Evolutionary conservation across 2,113 vertebrate genomes (phyloP), one percentile per base, ranked within the genome.

Genomic region (Podiceps cristatus): DNA sequence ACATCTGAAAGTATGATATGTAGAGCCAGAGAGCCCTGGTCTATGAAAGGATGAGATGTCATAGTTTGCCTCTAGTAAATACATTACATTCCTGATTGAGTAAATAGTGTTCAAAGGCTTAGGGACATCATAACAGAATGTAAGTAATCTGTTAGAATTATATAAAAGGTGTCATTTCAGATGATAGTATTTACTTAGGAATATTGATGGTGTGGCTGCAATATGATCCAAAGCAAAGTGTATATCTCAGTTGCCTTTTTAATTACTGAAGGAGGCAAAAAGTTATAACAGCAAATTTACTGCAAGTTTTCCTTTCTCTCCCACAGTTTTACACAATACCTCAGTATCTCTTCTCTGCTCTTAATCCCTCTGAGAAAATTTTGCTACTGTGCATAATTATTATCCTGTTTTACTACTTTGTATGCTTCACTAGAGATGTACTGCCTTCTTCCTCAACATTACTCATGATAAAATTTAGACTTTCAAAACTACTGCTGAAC

Each of bases 91-190:
- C 42, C 67, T 89, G 72, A 95, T 52, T 88, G 59, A 83, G 85
- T 94, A 93, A 96, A 95, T 53, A 92, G 53, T 91, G 11, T 86
- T 96, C 63, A 94, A 76, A 95, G 62, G 31, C 63, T 75, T 71
- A 82, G 56, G 14, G 9, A 72, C 35, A n/a, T 47, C 58, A 81
- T 93, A 96, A 96, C 82, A 79, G 13, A 86, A 58, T 78, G 17
- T 49, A 86, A 93, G 74, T 82, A 91, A 96, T 96, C 86, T 88
- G 90, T 96, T 97, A 90, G 35, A 91, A 96, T 95, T 81, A 72
- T 78, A 93, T 68, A 84, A n/a, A 68, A 37, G 15, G n/a, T 68
- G 64, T 82, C 72, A 91, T 86, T 74, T 97, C 53, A 77, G 78
- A 84, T 71, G 49, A 81, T 95, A 33, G 83, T 72, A 96, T 97